Evolutionary conservation across 2,113 vertebrate genomes (phyloP), one percentile per base, ranked within the genome.

Genomic region (Mus pahari): DNA sequence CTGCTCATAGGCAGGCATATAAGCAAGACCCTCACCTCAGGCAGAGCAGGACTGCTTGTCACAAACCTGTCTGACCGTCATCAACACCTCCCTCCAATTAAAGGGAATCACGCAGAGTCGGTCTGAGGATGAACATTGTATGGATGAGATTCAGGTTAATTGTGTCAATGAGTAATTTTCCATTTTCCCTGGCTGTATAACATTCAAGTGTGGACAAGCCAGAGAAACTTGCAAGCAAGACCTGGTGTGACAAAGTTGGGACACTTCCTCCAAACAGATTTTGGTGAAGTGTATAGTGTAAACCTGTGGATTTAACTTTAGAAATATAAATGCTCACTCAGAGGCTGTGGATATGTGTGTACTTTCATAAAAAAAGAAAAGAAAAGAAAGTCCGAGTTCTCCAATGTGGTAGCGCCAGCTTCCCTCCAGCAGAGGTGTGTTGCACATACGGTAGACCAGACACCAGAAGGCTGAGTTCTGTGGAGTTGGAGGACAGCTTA

Each of bases 381-480:
- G 19, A 60, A 83, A 16, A 66, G 31, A 48, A 74, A 48, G 39
- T 33, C 33, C 28, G 28, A 12, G 1, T 26, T 60, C 58, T 84
- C 58, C 86, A 78, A 19, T 28, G 33, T 50, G 50, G 24, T 68
- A 50, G 62, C 10, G 20, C 26, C 26, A 19, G 31, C 17, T 14
- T 2, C 26, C 1, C 2, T 1, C 28, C 20, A n/a, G 36, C 20
- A 45, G 17, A 16, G 20, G 22, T 10, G 28, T 87, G 58, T 31
- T 81, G 1, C 53, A 11, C 42, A 26, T 70, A 11, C 3, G 12
- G 16, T 42, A 16, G 45, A 62, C 33, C 10, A 39, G 20, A 79
- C 36, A 50, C 9, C 0, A 1, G 13, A 24, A 66, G 11, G 6
- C 19, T 24, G 24, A 45, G 5, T 68, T 28, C n/a, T 28, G 2